These are phyloP conservation scores for Elymnias hypermnestra DNA, from an alignment of 1,140 invertebrate species.

Conservation along the genomic window DNA sequence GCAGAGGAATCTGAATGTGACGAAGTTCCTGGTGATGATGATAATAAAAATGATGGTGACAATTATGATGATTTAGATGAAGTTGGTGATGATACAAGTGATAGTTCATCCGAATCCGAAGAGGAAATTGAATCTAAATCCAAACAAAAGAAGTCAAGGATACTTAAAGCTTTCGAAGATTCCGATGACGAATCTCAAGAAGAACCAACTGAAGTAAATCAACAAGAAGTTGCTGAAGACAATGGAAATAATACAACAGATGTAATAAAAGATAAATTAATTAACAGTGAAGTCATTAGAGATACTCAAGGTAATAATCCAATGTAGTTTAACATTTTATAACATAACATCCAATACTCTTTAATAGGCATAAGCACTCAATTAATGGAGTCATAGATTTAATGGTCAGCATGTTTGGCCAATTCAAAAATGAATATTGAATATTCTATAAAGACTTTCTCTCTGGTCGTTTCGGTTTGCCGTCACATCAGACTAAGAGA, in stretches of 20 bases:
- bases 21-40: conserved; percentile 42
- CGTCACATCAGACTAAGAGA: no score
- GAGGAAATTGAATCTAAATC: conserved; percentile 29
- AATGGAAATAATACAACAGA: background rate
- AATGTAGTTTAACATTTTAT: background rate
- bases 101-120: conserved; percentile 36
- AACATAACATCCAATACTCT: background rate
- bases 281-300: conserved; percentile 21
- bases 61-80: conserved; percentile 29
- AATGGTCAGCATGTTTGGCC: no score
- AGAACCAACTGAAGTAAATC: no score
- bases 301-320: conserved; percentile 38
- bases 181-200: conserved; percentile 61
- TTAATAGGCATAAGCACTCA: no score
- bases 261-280: background rate
- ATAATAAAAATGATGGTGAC: conserved; percentile 44
- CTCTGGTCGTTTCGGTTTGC: no score
- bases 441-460: no score
- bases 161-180: conserved; percentile 60
- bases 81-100: conserved; percentile 24
- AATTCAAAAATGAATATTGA: no score
- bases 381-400: no score
- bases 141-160: conserved; percentile 44
- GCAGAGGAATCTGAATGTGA: conserved; percentile 64
- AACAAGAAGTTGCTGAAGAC: no score